Conservation (phyloP, 2,888 invertebrate species). For the Chrysolina haemoptera region DNA sequence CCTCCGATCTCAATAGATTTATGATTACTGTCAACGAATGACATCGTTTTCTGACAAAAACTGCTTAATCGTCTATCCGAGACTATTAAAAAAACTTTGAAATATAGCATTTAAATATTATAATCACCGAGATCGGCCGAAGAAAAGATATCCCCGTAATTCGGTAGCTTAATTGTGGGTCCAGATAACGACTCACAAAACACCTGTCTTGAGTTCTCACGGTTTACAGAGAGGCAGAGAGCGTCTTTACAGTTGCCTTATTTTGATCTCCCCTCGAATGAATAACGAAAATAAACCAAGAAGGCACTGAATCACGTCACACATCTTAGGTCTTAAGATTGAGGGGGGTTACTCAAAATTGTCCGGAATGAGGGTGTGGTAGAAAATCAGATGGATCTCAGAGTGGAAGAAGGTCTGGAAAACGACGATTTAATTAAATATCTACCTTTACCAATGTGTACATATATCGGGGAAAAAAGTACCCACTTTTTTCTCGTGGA, state of each 20-base stretch:
- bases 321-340: conserved; percentile 42
- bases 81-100: conserved; percentile 24
- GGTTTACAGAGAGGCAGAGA: conserved; percentile 55
- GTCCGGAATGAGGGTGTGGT: conserved; percentile 32
- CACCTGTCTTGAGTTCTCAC: conserved; percentile 68
- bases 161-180: conserved; percentile 67
- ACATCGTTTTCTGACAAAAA: conserved; percentile 26
- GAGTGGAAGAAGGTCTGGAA: not conserved
- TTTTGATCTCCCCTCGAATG: conserved; percentile 54
- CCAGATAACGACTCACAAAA: conserved; percentile 65
- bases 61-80: conserved; percentile 17
- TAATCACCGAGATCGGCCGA: conserved; percentile 24
- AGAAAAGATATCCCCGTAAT: conserved; percentile 57
- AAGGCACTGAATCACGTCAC: conserved; percentile 50
- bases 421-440: too few relatives aligned
- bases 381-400: conserved; percentile 5
- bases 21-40: conserved; percentile 26
- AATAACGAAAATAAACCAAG: conserved; percentile 50
- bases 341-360: conserved; percentile 41
- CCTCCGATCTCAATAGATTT: conserved; percentile 19
- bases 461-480: too few relatives aligned
- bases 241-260: conserved; percentile 49
- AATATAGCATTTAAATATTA: conserved; percentile 27
- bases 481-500: too few relatives aligned
- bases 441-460: too few relatives aligned